Evolutionary conservation across 2,888 invertebrate genomes (phyloP), one percentile per base, ranked within the genome.

Genomic region (Amiota mariae): DNA sequence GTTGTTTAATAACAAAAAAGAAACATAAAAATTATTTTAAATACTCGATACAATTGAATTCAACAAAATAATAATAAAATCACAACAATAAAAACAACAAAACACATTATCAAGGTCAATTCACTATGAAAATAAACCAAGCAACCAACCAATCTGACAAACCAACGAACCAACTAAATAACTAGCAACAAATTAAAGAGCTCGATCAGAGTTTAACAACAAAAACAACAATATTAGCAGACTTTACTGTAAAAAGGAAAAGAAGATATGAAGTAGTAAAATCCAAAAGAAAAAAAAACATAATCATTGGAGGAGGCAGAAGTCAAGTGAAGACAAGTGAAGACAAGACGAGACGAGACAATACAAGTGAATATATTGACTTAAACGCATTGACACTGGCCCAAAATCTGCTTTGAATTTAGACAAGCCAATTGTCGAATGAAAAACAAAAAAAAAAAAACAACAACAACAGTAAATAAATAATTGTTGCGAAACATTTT

Each of bases 401-500:
- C 85, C 81, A 78, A 82, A 83, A 85, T 76, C 76, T 68, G 67
- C 54, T 68, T 54, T 51, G 67, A 54, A 82, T 77, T 84, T 73
- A 54, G 51, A 75, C 76, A 73, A 75, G 76, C 74, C 79, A 79
- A 79, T 73, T 51, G 54, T 20, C 47, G 51, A 9, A 11, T 15
- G 15, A 20, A 20, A 24, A 71, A 56, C 73, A 74, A 76, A 51
- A 71, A 68, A 66, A 49, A n/a, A n/a, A n/a, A n/a, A 73, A 70
- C 3, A 59, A 24, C 71, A 49, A 49, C 18, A 67, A 1, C 71
- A 74, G 76, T n/a, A 71, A 71, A 74, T 76, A 83, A 78, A 82
- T 79, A 81, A 80, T 75, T 80, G 75, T 83, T 83, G 83, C 86
- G 83, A 83, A 83, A 83, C 82, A 79, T 51, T 67, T 67, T 49